phyloP scores from a whole-genome alignment of 2,113 vertebrate genomes.

The Nothobranchius kuhntae region DNA sequence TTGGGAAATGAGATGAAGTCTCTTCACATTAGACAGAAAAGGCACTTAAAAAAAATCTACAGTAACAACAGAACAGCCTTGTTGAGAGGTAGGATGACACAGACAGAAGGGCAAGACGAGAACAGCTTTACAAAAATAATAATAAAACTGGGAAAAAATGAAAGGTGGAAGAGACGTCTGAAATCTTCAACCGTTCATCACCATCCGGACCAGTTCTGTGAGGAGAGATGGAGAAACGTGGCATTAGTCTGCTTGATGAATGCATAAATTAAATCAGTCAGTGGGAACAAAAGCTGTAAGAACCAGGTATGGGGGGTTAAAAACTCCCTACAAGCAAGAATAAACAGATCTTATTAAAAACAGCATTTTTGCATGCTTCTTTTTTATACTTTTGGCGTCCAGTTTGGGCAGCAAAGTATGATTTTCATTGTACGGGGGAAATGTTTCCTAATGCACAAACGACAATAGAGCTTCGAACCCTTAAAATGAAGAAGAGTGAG shows the following conservation, averaged over 20 bases:
- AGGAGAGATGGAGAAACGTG: constrained; percentile 16
- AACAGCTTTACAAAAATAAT: constrained; percentile 38
- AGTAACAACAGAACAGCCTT: constrained; percentile 26
- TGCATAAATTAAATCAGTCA: too few species aligned
- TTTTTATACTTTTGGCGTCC: too few species aligned
- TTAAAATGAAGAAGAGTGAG: too few species aligned
- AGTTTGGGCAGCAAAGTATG: too few species aligned
- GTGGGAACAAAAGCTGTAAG: too few species aligned
- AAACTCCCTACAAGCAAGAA: too few species aligned
- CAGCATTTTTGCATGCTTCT: too few species aligned
- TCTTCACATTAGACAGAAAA: constrained; percentile 69
- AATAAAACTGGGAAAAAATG: constrained; percentile 18
- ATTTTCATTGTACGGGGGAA: too few species aligned
- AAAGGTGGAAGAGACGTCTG: constrained; percentile 34
- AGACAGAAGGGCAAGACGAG: constrained; percentile 21
- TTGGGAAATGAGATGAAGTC: constrained; percentile 42
- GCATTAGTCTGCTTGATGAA: background rate
- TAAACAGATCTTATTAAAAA: too few species aligned
- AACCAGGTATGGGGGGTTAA: too few species aligned
- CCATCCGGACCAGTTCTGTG: constrained; percentile 91
- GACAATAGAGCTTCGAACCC: too few species aligned
- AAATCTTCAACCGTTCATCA: constrained; percentile 87
- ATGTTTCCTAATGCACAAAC: too few species aligned
- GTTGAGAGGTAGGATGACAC: constrained; percentile 28
- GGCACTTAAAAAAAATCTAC: constrained; percentile 69